Evolutionary conservation across 1,140 invertebrate genomes (phyloP), one percentile per base, ranked within the genome.

Genomic region (Halyomorpha halys): DNA sequence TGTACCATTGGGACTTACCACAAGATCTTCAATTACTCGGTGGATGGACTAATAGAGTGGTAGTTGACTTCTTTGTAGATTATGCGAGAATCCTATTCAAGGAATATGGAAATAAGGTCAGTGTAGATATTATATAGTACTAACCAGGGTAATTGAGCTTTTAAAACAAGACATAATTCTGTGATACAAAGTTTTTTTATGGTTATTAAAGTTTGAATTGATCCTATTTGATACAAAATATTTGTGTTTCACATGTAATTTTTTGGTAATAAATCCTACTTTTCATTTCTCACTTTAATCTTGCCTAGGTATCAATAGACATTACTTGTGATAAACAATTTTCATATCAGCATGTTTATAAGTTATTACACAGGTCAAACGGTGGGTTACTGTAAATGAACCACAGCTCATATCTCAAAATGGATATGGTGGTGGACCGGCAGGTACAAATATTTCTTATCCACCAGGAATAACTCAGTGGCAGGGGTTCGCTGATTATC

Each of bases 41-140:
- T 3, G 82, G 82, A 8, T 84, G 81, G 81, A 72, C 73, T 0
- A 84, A 85, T 71, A 73, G 76, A 3, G 70, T 76, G 45, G 78
- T 84, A 59, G 75, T 78, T 1, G 76, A 83, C 62, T 81, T 78
- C 68, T 81, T 79, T 61, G 72, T 74, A 59, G 78, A 79, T 63
- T 82, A 80, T 69, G 71, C 78, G 2, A 72, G 76, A 59, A 19
- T 82, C n/a, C 76, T 78, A 66, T 82, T 79, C 70, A 72, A 71
- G 61, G 71, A 74, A 23, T 81, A 80, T 68, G 80, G 80, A 34
- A 76, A 77, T 68, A 76, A 72, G 39, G 74, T 68, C 63, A 30
- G 76, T 62, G 11, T 13, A 39, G 13, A 39, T 8, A 13, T 30
- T 30, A 30, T 30, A 30, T 8, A 30, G 27, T 30, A 30, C 8